These are phyloP conservation scores for Idris sp. DNA, from an alignment of 1,140 invertebrate genomes.

Conservation along the genomic window DNA sequence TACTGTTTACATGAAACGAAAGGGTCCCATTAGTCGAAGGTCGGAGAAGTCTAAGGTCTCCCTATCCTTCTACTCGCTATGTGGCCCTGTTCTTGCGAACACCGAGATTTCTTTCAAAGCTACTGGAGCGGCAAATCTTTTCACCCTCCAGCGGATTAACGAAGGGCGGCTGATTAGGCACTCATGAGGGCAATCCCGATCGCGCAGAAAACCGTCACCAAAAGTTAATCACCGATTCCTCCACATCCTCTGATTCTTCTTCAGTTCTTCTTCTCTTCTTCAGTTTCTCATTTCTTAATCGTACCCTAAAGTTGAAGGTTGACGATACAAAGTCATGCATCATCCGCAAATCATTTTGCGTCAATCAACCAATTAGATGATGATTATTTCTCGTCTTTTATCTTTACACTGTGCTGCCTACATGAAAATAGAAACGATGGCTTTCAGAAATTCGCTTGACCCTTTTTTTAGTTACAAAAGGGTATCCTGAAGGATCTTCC, in stretches of 20 bases:
- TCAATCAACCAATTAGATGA: too few species aligned
- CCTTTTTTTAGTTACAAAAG: too few species aligned
- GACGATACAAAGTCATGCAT: too few species aligned
- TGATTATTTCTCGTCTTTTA: too few species aligned
- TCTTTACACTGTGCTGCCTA: too few species aligned
- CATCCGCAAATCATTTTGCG: too few species aligned
- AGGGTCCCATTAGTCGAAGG: slow-evolving; percentile 36
- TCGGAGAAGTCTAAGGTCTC: slow-evolving; percentile 33
- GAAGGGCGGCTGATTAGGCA: slow-evolving; percentile 74
- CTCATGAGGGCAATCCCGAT: slow-evolving; percentile 64
- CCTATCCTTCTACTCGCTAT: slow-evolving; percentile 47
- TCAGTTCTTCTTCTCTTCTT: slow-evolving; percentile 14
- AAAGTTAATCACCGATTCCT: slow-evolving; percentile 11
- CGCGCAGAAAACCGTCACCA: slow-evolving; percentile 5
- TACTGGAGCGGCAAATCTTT: slow-evolving; percentile 75
- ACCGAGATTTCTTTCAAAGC: slow-evolving; percentile 75
- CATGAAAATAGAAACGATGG: too few species aligned
- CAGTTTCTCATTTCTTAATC: slow-evolving; percentile 18
- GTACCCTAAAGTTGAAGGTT: too few species aligned
- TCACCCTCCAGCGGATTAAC: slow-evolving; percentile 74
- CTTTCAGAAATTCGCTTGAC: too few species aligned
- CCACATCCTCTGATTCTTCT: background rate
- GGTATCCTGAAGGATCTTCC: slow-evolving; percentile 43
- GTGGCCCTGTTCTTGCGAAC: slow-evolving; percentile 67
- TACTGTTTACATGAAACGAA: background rate